Evolutionary conservation across 2,797 vertebrate genomes (phyloP), one percentile per base, ranked within the genome.

Genomic region (Scleropages formosus): DNA sequence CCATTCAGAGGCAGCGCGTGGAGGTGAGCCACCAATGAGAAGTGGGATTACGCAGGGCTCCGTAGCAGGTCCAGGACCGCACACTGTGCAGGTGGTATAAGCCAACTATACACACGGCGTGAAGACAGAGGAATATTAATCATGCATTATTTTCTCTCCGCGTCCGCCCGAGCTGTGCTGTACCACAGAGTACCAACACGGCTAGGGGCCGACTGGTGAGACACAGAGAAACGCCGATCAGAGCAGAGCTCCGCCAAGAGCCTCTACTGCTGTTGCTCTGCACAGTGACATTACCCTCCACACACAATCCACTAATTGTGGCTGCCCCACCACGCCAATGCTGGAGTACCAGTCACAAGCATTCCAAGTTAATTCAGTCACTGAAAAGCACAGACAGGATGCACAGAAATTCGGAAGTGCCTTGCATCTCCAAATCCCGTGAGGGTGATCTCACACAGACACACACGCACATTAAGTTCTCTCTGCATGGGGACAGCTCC

Each of bases 401-500:
- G 67, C 67, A 47, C 16, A 27, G 47, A 4, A 26, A 31, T 20
- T 11, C 26, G 53, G 51, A 49, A 53, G 51, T 18, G 47, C 20
- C 15, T 10, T 9, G 4, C 10, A 8, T 6, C 49, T 56, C 66
- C 66, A 18, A 11, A 20, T 1, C 10, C 1, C 31, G 24, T 67
- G 15, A 22, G 20, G 53, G 65, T 4, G 10, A 46, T 44, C 22
- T 15, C 51, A 56, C 12, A 56, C 46, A 20, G 56, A 27, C 18
- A 26, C 24, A 12, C 79, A 80, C 76, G 68, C 75, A 9, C 16
- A 75, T 77, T 64, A 77, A 47, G 22, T 56, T n/a, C 44, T 68
- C 70, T 79, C 65, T 78, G 77, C 76, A 73, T 77, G 72, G 70
- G 75, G 79, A 77, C 80, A 84, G 24, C 72, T 27, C 80, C 46